Evolutionary conservation across 2,797 vertebrate genomes (phyloP).

Genomic region (Cygnus olor): DNA sequence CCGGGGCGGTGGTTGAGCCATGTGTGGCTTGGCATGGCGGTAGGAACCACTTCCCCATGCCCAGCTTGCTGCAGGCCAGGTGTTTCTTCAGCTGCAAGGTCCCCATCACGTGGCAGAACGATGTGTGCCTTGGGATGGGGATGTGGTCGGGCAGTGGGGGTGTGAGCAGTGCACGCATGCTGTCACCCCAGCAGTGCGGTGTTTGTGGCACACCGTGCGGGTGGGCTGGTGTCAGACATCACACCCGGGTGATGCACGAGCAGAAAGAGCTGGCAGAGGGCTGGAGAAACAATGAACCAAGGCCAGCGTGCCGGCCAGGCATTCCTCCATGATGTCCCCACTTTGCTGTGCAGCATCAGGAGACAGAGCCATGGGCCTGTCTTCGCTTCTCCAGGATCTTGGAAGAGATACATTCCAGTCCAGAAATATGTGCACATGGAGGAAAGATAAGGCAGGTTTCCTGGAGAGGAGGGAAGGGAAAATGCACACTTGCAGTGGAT

Average conservation of each 20-base stretch:
- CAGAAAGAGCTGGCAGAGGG: neutral
- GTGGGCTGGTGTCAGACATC: neutral
- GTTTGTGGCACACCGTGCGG: neutral
- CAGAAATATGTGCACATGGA: neutral
- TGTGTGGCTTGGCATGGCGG: neutral
- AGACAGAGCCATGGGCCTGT: neutral
- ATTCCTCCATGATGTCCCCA: neutral
- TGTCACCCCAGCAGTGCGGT: neutral
- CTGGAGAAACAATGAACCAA: neutral
- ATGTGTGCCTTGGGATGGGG: neutral
- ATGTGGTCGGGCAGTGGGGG: neutral
- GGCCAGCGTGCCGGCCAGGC: neutral
- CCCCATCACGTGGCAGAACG: too few relatives aligned
- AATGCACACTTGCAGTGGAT: neutral
- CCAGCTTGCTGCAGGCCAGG: neutral
- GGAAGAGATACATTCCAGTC: too few relatives aligned
- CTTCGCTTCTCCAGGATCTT: neutral
- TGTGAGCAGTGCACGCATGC: rapidly evolving
- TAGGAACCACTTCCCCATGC: neutral
- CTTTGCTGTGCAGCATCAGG: neutral
- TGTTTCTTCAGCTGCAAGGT: neutral
- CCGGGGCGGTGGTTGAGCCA: rapidly evolving
- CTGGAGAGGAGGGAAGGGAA: neutral
- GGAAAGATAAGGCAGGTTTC: neutral
- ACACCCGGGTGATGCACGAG: neutral